Percentiles rank a stretch among this genome's conserved stretches.
Conservation (phyloP, 2,797 vertebrate species). For the Arrhamphus sclerolepis region DNA sequence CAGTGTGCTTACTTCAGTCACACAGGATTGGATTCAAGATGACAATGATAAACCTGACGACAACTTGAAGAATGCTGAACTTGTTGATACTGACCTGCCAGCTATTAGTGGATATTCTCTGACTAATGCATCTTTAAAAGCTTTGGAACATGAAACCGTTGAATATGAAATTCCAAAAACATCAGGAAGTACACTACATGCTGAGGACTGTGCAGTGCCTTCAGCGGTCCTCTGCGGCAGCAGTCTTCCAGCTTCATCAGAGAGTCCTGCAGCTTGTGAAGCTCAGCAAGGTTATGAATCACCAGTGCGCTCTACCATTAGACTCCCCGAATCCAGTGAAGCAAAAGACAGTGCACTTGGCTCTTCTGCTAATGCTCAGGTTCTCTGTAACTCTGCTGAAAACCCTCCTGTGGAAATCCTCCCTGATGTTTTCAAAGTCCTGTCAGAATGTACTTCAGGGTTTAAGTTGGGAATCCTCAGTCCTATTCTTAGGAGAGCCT, state of each 20-base stretch:
- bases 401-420: conserved; percentile 22
- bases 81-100: conserved; percentile 9
- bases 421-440: conserved; percentile 46
- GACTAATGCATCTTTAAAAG: conserved; percentile 1
- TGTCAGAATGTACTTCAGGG: conserved; percentile 51
- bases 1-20: neutral
- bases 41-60: conserved; percentile 14
- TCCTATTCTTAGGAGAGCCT: conserved; percentile 47
- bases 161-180: conserved; percentile 19
- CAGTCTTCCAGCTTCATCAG: neutral
- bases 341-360: conserved; percentile 58
- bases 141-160: conserved; percentile 8
- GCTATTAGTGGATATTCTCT: neutral
- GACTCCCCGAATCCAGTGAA: conserved; percentile 19
- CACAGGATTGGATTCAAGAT: conserved; percentile 22
- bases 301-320: neutral
- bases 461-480: conserved; percentile 55
- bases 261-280: conserved; percentile 5
- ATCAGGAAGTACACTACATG: neutral
- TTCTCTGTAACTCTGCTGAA: conserved; percentile 21
- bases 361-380: conserved; percentile 41
- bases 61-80: conserved; percentile 8
- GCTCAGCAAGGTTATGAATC: conserved; percentile 8
- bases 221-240: conserved; percentile 1
- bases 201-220: conserved; percentile 10